Conservation (phyloP, 2,797 vertebrate species). For the Poecilia gillii region DNA sequence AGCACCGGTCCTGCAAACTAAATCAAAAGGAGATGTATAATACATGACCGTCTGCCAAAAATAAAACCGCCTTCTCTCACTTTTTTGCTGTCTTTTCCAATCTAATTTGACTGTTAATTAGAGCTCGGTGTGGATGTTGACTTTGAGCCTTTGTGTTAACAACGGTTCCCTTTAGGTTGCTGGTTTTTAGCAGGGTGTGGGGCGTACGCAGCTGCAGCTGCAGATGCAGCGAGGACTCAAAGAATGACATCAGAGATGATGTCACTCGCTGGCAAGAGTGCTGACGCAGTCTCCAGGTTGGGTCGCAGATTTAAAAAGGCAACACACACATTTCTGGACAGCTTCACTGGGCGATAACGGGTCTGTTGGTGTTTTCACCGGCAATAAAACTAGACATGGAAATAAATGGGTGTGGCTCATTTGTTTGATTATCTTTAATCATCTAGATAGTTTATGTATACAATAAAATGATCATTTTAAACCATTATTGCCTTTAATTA, state of each 20-base stretch:
- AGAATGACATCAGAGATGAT: conserved; percentile 75
- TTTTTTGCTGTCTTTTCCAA: neutral
- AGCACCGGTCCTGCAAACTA: neutral
- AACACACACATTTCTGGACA: conserved; percentile 40
- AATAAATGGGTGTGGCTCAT: conserved; percentile 7
- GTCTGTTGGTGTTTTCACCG: conserved; percentile 12
- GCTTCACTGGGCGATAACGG: conserved; percentile 30
- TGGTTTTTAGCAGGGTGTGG: conserved; percentile 46
- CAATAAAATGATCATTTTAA: neutral
- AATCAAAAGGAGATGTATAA: neutral
- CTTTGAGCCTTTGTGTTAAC: neutral
- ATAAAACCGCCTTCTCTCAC: neutral
- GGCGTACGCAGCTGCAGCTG: conserved; percentile 10
- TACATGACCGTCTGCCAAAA: neutral
- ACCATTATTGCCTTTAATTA: neutral
- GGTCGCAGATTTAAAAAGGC: conserved; percentile 37
- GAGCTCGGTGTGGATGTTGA: conserved; percentile 8
- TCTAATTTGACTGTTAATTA: conserved; percentile 17
- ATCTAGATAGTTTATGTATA: neutral
- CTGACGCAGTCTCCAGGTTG: conserved; percentile 57
- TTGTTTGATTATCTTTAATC: conserved; percentile 3
- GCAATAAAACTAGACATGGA: conserved; percentile 1
- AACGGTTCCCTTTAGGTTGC: conserved; percentile 8
- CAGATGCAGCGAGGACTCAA: conserved; percentile 41
- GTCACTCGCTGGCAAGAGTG: conserved; percentile 59